Evolutionary conservation across 2,797 vertebrate species (phyloP), one percentile per base, ranked within the genome.

Genomic region (Chanos chanos): DNA sequence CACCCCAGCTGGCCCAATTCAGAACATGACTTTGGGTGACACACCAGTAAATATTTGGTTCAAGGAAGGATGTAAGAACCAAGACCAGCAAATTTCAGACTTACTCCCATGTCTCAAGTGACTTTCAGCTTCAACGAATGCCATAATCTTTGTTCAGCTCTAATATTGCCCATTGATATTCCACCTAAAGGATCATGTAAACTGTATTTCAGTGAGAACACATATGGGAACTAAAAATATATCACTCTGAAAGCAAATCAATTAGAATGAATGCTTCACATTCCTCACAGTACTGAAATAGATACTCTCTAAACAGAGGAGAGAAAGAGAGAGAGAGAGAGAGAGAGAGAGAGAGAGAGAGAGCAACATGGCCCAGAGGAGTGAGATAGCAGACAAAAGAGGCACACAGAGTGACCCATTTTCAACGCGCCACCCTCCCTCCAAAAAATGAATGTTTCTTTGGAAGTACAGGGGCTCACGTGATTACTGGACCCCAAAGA

Each of bases 401-500:
- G 63, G 60, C 56, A 55, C 30, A 56, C 24, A 61, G 31, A 60
- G 44, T 78, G 74, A 76, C 74, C 70, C 66, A 72, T 72, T 78
- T 78, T 75, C 31, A 18, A 10, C 22, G 34, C 40, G 41, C 64
- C 58, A n/a, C n/a, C n/a, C n/a, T n/a, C n/a, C n/a, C n/a, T n/a
- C 68, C 61, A 36, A 44, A 66, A 58, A 71, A 51, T 40, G 16
- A n/a, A n/a, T n/a, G n/a, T n/a, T n/a, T n/a, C n/a, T n/a, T n/a
- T n/a, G n/a, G n/a, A n/a, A n/a, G n/a, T n/a, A 49, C 25, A 31
- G 33, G 61, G 53, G 61, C 19, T 19, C 56, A 59, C 6, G 36
- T 62, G 47, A 55, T 5, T 37, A 39, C 22, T 12, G 30, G 25
- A 51, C 30, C 60, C 19, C 45, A 45, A 15, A 39, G 60, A 43